These are phyloP conservation scores for Mesoligia furuncula DNA, from an alignment of 2,888 invertebrate species.

Conservation along the genomic window DNA sequence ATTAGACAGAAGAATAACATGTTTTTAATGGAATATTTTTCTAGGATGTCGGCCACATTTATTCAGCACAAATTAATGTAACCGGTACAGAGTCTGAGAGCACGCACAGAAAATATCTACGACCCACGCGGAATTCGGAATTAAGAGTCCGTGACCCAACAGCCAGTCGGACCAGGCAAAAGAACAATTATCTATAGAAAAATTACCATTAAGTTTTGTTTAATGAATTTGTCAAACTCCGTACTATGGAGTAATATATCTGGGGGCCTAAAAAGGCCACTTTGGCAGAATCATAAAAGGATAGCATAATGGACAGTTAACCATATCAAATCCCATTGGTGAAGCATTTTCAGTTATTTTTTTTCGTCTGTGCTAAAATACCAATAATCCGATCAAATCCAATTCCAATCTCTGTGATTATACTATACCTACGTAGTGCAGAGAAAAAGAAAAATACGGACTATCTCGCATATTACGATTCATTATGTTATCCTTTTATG, in stretches of 20 bases:
- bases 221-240: not conserved
- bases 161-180: conserved; percentile 11
- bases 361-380: too few relatives aligned
- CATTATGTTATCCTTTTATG: too few relatives aligned
- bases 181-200: conserved; percentile 25
- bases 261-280: too few relatives aligned
- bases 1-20: conserved; percentile 32
- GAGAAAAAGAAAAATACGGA: too few relatives aligned
- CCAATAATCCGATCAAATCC: too few relatives aligned
- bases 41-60: conserved; percentile 46
- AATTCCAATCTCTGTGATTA: too few relatives aligned
- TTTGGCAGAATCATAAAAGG: too few relatives aligned
- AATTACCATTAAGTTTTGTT: not conserved
- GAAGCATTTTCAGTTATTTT: too few relatives aligned
- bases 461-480: too few relatives aligned
- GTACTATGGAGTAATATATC: not conserved
- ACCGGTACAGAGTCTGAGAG: conserved; percentile 41
- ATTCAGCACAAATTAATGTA: conserved; percentile 56
- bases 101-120: conserved; percentile 64
- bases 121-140: conserved; percentile 61
- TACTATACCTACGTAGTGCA: too few relatives aligned
- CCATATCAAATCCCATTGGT: too few relatives aligned
- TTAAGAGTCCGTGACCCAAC: conserved; percentile 50
- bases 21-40: conserved; percentile 58
- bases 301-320: too few relatives aligned